Evolutionary conservation across 2,113 vertebrate genomes (phyloP).

Genomic region (Scomber colias): DNA sequence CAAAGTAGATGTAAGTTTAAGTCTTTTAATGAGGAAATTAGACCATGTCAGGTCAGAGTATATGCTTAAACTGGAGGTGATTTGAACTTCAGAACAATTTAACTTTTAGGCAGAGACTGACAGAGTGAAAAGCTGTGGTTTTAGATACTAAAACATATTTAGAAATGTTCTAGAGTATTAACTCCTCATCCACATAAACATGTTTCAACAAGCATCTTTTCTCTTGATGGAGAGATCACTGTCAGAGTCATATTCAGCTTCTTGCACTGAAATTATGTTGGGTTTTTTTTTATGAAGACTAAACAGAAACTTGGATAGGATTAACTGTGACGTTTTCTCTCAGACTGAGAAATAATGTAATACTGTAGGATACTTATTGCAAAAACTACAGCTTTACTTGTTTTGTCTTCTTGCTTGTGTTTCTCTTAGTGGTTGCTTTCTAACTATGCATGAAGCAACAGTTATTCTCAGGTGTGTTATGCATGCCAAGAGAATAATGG

Average conservation of each 20-base stretch:
- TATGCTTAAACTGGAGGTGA: too few relatives aligned
- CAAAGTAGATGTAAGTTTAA: too few relatives aligned
- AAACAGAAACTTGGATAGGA: too few relatives aligned
- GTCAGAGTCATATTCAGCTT: background rate
- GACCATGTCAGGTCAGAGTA: too few relatives aligned
- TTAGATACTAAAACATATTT: too few relatives aligned
- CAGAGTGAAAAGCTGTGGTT: too few relatives aligned
- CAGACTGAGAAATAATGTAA: background rate
- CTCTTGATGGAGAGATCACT: background rate
- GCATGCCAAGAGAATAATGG: conserved; percentile 1
- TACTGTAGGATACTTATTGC: background rate
- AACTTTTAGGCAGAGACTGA: too few relatives aligned
- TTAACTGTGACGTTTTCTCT: too few relatives aligned
- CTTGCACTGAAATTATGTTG: background rate
- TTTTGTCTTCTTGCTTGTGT: background rate
- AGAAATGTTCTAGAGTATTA: background rate
- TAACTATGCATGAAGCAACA: background rate
- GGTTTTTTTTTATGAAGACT: too few relatives aligned
- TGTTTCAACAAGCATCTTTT: background rate
- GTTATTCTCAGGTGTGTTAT: background rate
- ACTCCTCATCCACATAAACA: background rate
- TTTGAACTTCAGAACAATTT: too few relatives aligned
- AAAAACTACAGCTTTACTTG: background rate
- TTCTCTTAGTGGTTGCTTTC: too few relatives aligned
- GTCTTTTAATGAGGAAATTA: too few relatives aligned